These are phyloP conservation scores for Phaonia tiefii DNA, from an alignment of 2,888 invertebrate species.

Conservation along the genomic window DNA sequence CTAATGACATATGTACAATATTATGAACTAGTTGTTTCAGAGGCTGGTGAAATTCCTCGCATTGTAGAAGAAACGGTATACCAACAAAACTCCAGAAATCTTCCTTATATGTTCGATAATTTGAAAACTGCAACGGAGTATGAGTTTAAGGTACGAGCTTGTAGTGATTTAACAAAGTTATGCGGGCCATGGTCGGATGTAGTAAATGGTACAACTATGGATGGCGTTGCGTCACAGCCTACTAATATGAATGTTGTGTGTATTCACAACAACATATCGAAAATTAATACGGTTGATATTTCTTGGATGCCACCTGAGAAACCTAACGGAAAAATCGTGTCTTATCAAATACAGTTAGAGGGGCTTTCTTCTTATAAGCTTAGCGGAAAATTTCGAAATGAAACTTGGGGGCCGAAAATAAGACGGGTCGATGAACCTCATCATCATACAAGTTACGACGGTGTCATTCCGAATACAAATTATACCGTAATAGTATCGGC, in stretches of 20 bases:
- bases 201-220: constrained; percentile 91
- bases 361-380: constrained; percentile 83
- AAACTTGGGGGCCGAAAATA: constrained; percentile 83
- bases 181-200: constrained; percentile 90
- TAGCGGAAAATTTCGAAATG: constrained; percentile 81
- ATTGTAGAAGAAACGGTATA: constrained; percentile 84
- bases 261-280: constrained; percentile 82
- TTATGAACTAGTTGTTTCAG: constrained; percentile 86
- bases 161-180: constrained; percentile 87
- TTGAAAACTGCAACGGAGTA: constrained; percentile 90
- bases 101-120: constrained; percentile 89
- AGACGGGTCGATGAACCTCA: constrained; percentile 83
- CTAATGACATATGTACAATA: constrained; percentile 88
- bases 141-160: constrained; percentile 89
- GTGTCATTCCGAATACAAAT: constrained; percentile 90
- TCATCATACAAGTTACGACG: constrained; percentile 83
- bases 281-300: constrained; percentile 84
- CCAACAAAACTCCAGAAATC: constrained; percentile 84
- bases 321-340: constrained; percentile 89
- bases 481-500: constrained; percentile 90
- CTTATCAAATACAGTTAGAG: constrained; percentile 85
- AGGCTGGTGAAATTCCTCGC: constrained; percentile 82
- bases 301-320: constrained; percentile 88
- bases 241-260: constrained; percentile 86
- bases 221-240: constrained; percentile 89